Evolutionary conservation across 2,797 vertebrate genomes (phyloP), one percentile per base, ranked within the genome.

Genomic region (Paedocypris micromegethes): DNA sequence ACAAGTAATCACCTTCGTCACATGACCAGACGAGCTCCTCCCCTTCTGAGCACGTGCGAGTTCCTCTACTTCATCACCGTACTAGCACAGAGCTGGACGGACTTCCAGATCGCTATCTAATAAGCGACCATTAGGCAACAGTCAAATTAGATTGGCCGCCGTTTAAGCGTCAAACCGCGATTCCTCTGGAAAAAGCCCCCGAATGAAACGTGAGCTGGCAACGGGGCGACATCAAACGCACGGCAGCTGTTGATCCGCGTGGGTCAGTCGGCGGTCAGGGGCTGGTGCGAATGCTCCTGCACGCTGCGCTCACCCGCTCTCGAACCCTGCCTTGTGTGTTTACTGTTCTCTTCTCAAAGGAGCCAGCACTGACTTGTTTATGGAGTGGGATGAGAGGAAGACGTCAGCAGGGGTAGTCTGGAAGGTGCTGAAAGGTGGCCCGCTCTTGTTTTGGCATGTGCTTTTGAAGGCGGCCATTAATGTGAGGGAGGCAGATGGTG

Each of bases 261-360:
- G 72, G 88, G 89, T 88, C 89, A 90, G 78, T 64, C 58, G 75
- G 79, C 86, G 89, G 88, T 89, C 88, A 89, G 79, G 83, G 81
- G 83, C 87, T 85, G 86, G 84, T 72, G 77, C 72, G 72, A 76
- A 79, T 74, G 72, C 74, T 72, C 66, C 49, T 73, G 51, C 62
- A 58, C 66, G 70, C 57, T 66, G 69, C 8, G 58, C 43, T 73
- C 65, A 58, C 64, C 68, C 73, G 50, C 57, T 73, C 48, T 44
- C 72, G 59, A 72, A 66, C 73, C 62, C 49, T 68, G 9, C 65
- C 39, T 23, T 6, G 7, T 59, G 65, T 72, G 66, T 75, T 70
- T 61, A 61, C 53, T 63, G 61, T 70, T 63, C 59, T 45, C 51
- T 72, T 72, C 58, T 72, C 58, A 52, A 54, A 56, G 45, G 56